These are phyloP conservation scores for Oryzias curvinotus DNA, from an alignment of 2,113 vertebrate genomes.

Conservation along the genomic window DNA sequence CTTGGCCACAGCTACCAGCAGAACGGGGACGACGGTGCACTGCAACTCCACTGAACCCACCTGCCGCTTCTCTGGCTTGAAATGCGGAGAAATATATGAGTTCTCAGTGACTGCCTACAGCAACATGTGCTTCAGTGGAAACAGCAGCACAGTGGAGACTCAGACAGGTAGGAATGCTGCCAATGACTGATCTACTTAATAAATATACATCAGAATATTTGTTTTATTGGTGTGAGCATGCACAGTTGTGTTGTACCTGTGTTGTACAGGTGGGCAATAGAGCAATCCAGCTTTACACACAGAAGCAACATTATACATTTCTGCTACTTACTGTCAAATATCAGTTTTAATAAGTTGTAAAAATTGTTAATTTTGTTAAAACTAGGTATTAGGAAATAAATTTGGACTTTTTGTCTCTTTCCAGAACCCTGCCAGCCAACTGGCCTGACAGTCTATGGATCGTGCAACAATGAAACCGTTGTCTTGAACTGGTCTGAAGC, in stretches of 20 bases:
- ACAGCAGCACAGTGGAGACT: slow-evolving; percentile 54
- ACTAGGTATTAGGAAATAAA: neutral
- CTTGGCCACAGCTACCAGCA: slow-evolving; percentile 49
- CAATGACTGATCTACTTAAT: neutral
- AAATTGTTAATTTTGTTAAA: neutral
- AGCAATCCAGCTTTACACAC: too few species aligned
- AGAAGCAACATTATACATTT: too few species aligned
- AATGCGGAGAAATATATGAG: slow-evolving; percentile 68
- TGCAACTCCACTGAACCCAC: slow-evolving; percentile 69
- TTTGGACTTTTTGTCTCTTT: neutral
- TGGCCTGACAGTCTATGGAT: slow-evolving; percentile 45
- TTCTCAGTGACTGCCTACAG: slow-evolving; percentile 64
- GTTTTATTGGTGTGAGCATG: too few species aligned
- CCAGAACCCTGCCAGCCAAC: slow-evolving; percentile 76
- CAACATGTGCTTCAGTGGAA: slow-evolving; percentile 59
- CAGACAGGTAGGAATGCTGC: slow-evolving; percentile 64
- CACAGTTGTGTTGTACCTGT: too few species aligned
- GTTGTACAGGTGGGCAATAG: too few species aligned
- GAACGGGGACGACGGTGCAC: slow-evolving; percentile 18
- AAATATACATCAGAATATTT: too few species aligned
- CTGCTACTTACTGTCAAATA: too few species aligned
- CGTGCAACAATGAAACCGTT: slow-evolving; percentile 65
- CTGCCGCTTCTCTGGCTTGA: slow-evolving; percentile 65
- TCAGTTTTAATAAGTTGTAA: neutral
- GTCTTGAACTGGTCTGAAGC: slow-evolving; percentile 64